These are phyloP conservation scores for Clepsis dumicolana DNA, from an alignment of 2,888 invertebrate species.

Conservation along the genomic window DNA sequence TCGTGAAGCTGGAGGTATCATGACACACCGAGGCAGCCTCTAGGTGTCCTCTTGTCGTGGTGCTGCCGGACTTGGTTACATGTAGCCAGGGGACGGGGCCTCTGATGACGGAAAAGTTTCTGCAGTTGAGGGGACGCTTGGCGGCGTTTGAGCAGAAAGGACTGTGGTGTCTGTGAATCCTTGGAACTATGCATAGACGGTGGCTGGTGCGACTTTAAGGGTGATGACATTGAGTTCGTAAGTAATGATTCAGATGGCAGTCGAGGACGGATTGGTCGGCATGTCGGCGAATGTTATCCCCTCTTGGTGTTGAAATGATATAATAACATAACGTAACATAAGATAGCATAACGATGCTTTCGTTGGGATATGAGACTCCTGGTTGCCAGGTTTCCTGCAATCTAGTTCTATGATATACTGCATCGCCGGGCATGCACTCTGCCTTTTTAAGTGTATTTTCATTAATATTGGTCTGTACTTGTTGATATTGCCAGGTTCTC, in stretches of 20 bases:
- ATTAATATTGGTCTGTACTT: no score
- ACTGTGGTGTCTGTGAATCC: not conserved
- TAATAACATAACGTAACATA: no score
- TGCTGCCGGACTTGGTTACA: no score
- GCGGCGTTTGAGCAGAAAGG: not conserved
- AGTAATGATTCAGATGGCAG: no score
- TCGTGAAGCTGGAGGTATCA: not conserved
- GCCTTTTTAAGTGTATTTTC: no score
- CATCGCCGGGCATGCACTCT: no score
- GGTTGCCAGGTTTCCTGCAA: slow-evolving; percentile 14
- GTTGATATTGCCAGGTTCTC: no score
- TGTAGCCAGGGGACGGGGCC: no score
- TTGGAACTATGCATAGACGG: not conserved
- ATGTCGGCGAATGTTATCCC: no score
- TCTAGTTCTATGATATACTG: slow-evolving; percentile 1
- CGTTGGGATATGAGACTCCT: slow-evolving; percentile 7
- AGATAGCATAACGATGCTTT: slow-evolving; percentile 2
- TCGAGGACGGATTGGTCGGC: no score
- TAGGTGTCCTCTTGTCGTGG: no score
- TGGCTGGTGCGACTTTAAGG: not conserved
- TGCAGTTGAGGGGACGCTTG: not conserved
- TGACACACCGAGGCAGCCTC: not conserved
- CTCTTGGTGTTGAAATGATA: not conserved
- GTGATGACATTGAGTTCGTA: no score
- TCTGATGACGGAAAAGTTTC: not conserved